Conservation (phyloP, 1,140 invertebrate genomes). For the Macrobrachium rosenbergii region DNA sequence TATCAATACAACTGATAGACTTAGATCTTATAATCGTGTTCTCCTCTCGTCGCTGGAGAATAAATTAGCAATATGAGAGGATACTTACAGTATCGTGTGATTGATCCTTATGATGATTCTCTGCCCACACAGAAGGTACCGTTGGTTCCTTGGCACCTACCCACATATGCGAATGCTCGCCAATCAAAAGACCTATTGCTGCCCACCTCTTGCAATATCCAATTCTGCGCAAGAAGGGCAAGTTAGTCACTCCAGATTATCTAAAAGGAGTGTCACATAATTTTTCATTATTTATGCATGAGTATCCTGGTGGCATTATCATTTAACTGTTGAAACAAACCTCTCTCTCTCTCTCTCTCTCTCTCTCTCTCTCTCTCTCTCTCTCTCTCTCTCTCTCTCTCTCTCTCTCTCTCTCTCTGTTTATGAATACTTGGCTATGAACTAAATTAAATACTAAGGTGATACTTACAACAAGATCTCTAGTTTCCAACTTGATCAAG, state of each 20-base stretch:
- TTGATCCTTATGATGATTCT: not conserved
- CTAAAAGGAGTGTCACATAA: not conserved
- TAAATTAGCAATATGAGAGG: too few species aligned
- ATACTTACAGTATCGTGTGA: conserved; percentile 14
- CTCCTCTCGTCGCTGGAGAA: too few species aligned
- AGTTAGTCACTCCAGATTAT: not conserved
- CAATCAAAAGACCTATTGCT: conserved; percentile 4
- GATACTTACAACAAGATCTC: conserved; percentile 11
- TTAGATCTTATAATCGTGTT: too few species aligned
- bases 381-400: not conserved
- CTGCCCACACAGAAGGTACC: conserved; percentile 21
- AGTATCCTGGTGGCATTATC: too few species aligned
- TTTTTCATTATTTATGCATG: not conserved
- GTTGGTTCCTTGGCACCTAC: conserved; percentile 5
- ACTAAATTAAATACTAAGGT: too few species aligned
- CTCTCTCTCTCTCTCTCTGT: too few species aligned
- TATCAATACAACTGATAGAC: too few species aligned
- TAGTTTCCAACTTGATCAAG: not conserved
- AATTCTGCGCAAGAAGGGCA: not conserved
- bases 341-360: too few species aligned
- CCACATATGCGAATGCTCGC: conserved; percentile 41
- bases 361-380: not conserved
- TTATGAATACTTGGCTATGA: too few species aligned
- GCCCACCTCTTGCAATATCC: conserved; percentile 30
- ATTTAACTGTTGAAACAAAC: too few species aligned